Evolutionary conservation across 2,888 invertebrate species (phyloP), one percentile per base, ranked within the genome.

Genomic region (Tachystola acroxantha): DNA sequence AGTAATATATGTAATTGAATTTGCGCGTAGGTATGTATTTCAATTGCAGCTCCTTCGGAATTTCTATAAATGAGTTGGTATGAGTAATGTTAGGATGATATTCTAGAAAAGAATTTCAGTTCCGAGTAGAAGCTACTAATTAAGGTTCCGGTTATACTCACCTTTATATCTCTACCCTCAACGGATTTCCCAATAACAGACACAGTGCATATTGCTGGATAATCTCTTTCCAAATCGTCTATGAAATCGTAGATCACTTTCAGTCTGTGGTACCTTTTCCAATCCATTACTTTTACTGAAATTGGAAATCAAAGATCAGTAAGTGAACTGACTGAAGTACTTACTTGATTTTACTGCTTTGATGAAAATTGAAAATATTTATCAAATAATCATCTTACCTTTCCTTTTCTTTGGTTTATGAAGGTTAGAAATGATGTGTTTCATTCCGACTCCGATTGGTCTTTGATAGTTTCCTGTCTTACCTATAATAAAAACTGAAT

Each of bases 181-280:
- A 91, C 88, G 0, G 95, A 94, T 53, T 89, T 89, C 9, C 96
- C 96, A 48, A 96, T 95, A 1, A 89, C 91, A 61, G 90, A 88
- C 0, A 94, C 90, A 0, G 91, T 91, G 53, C 94, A 94, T 31
- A 94, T 84, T 7, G 92, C 88, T 0, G 95, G 94, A 73, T 92
- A 94, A 2, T 93, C 93, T 53, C 88, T 89, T 33, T 92, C 92
- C 56, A 96, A 73, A 50, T 92, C 93, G 54, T 95, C 93, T 46
- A 96, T 73, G 62, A 91, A 96, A 7, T 90, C 89, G 58, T 94
- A 88, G 49, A 96, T 94, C 50, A 95, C 94, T 9, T 76, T 84
- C 14, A 94, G 67, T 9, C 91, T 89, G 69, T 95, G 95, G 65
- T 93, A 96, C 44, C 91, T 90, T 53, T 90, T 89, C 94, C 95